These are phyloP conservation scores for Ryuthela nishihirai DNA, from an alignment of 2,888 invertebrate genomes.

Conservation along the genomic window DNA sequence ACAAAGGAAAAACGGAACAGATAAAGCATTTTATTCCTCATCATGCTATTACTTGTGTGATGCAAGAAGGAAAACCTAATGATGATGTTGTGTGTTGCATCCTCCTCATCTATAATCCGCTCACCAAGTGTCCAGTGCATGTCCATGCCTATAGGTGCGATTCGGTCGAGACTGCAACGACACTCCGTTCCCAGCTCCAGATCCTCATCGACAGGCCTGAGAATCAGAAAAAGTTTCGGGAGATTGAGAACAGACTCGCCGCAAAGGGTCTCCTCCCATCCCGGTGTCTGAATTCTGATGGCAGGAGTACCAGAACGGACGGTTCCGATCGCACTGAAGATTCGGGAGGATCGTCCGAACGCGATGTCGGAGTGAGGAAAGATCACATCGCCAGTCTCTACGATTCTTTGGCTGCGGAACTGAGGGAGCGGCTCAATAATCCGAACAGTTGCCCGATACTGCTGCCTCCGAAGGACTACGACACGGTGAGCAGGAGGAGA, in stretches of 20 bases:
- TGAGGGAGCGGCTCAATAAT: constrained; percentile 68
- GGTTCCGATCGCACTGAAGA: constrained; percentile 42
- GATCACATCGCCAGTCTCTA: constrained; percentile 68
- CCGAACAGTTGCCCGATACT: constrained; percentile 62
- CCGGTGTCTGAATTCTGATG: constrained; percentile 39
- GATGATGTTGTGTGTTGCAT: constrained; percentile 93
- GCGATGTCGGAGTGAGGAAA: constrained; percentile 23
- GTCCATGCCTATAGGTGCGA: constrained; percentile 89
- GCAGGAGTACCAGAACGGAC: constrained; percentile 41
- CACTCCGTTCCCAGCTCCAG: constrained; percentile 79
- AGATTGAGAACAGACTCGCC: constrained; percentile 65
- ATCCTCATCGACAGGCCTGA: constrained; percentile 74
- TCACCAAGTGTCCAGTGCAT: constrained; percentile 89
- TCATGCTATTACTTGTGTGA: constrained; percentile 85
- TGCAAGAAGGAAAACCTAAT: constrained; percentile 62
- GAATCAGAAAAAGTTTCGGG: constrained; percentile 77
- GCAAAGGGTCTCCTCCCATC: constrained; percentile 49
- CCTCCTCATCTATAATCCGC: constrained; percentile 86
- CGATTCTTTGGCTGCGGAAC: constrained; percentile 86
- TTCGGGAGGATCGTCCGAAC: constrained; percentile 32
- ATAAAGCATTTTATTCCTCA: constrained; percentile 93
- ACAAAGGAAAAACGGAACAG: constrained; percentile 45
- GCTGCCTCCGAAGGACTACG: constrained; percentile 89
- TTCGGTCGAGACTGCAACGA: constrained; percentile 84
- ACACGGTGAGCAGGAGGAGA: constrained; percentile 76